phyloP scores from a whole-genome alignment of 2,888 invertebrate genomes.

The Chalcosyrphus nemorum region DNA sequence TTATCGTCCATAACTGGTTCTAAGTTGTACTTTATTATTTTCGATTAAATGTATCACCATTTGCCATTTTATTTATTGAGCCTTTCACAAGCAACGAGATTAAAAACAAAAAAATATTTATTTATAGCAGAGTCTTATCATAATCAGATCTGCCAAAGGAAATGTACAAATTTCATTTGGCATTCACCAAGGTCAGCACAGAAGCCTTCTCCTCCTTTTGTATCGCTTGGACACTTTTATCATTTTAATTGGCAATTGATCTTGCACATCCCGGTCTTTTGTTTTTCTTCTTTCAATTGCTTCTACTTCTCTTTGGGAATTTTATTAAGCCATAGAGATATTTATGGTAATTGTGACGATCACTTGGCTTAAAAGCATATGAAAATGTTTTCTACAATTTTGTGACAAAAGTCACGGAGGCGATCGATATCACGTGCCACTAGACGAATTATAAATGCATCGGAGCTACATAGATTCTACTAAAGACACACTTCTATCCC shows the following conservation, averaged over 20 bases:
- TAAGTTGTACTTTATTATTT: not conserved
- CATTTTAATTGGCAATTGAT: not conserved
- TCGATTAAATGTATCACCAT: not conserved
- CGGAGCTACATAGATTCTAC: not conserved
- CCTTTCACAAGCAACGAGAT: not conserved
- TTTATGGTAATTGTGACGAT: not conserved
- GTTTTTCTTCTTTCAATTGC: not conserved
- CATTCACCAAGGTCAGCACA: not conserved
- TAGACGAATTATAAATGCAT: not conserved
- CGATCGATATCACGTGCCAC: not conserved
- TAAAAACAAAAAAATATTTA: not conserved
- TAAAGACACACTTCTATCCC: not conserved
- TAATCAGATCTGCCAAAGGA: not conserved
- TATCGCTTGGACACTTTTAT: not conserved
- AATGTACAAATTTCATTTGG: not conserved
- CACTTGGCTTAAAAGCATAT: not conserved
- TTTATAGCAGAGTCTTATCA: not conserved
- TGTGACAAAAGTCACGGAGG: not conserved
- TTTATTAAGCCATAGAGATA: not conserved
- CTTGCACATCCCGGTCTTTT: not conserved
- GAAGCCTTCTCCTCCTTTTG: not conserved
- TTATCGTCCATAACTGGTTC: not conserved
- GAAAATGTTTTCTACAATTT: not conserved
- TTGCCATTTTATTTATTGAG: not conserved
- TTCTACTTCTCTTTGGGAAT: not conserved